Conservation (phyloP, 2,113 vertebrate genomes). For the Rynchops niger region DNA sequence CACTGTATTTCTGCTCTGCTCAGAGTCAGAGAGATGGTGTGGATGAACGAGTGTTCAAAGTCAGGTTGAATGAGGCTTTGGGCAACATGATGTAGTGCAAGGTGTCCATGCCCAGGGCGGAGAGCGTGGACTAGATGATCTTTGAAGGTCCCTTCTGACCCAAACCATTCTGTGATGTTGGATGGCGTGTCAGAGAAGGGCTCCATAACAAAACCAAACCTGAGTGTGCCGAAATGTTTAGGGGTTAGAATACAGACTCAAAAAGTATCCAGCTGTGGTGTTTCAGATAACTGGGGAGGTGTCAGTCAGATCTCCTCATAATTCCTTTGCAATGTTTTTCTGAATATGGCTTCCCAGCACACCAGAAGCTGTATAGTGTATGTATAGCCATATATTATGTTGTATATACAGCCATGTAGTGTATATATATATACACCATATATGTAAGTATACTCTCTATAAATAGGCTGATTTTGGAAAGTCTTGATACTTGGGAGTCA, state of each 20-base stretch:
- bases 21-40: background rate
- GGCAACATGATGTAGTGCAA: background rate
- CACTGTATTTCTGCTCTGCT: background rate
- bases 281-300: background rate
- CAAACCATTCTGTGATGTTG: background rate
- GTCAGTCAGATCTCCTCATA: background rate
- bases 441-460: no score
- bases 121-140: background rate
- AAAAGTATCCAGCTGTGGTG: background rate
- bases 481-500: background rate
- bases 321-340: background rate
- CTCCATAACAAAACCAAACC: accelerated
- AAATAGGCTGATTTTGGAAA: background rate
- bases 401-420: background rate
- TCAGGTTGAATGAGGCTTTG: background rate
- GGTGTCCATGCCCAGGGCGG: background rate
- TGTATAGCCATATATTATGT: background rate
- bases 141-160: background rate
- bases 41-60: background rate
- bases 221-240: background rate
- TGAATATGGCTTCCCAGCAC: background rate
- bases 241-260: background rate
- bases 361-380: background rate
- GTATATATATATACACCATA: background rate
- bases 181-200: background rate